phyloP scores from a whole-genome alignment of 2,797 vertebrate genomes.

The Acomys russatus region DNA sequence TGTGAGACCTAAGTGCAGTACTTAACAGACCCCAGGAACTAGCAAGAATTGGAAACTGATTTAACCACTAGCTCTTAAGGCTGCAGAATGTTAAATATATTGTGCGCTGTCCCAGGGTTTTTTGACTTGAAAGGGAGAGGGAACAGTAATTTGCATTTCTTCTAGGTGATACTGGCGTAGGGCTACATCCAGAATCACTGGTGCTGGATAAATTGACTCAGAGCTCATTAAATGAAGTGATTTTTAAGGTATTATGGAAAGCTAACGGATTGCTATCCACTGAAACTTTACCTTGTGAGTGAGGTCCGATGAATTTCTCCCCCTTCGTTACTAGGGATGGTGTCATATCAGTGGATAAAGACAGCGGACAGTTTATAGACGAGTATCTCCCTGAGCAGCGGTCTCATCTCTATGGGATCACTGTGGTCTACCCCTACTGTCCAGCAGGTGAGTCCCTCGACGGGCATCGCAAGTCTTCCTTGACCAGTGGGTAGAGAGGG shows the following conservation, averaged over 20 bases:
- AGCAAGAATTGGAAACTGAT: background rate
- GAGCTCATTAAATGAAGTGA: slow-evolving; percentile 7
- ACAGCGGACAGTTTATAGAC: slow-evolving; percentile 92
- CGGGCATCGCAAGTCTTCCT: background rate
- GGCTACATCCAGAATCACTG: slow-evolving; percentile 1
- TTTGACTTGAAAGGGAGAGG: background rate
- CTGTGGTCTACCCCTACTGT: slow-evolving; percentile 94
- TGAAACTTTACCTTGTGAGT: background rate
- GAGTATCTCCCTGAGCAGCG: slow-evolving; percentile 97
- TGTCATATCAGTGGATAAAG: slow-evolving; percentile 93
- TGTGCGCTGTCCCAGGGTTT: background rate
- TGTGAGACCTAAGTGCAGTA: background rate
- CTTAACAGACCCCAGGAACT: background rate
- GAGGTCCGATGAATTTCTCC: background rate
- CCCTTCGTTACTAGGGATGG: slow-evolving; percentile 92
- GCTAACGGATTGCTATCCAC: background rate
- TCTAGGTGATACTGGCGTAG: background rate
- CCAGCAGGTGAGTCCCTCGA: slow-evolving; percentile 91
- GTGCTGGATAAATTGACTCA: background rate
- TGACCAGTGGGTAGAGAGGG: background rate
- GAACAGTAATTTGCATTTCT: background rate
- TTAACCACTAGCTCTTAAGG: background rate
- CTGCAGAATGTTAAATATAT: background rate
- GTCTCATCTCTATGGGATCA: slow-evolving; percentile 98
- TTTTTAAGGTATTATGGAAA: background rate